A percentile compares a stretch with the other conserved stretches of the same genome.
Conservation (phyloP, 2,888 invertebrate species). For the Actias luna region DNA sequence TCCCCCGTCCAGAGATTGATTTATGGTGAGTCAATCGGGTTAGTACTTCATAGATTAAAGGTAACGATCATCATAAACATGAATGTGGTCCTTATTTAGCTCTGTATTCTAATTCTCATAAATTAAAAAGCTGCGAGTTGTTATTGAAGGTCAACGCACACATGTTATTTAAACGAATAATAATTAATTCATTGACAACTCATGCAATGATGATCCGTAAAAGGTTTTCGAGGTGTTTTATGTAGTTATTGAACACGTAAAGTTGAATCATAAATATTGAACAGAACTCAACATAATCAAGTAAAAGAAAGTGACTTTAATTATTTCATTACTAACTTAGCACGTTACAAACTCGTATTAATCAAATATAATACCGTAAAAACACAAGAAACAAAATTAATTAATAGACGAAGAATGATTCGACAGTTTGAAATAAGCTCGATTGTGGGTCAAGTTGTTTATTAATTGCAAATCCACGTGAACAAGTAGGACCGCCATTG, state of each 20-base stretch:
- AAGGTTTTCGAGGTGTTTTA: constrained; percentile 35
- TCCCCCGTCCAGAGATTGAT: constrained; percentile 61
- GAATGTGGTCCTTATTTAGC: background rate
- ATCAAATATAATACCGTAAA: constrained; percentile 51
- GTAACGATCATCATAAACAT: background rate
- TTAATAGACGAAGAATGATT: constrained; percentile 66
- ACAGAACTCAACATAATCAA: constrained; percentile 13
- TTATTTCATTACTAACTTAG: constrained; percentile 51
- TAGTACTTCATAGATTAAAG: constrained; percentile 24
- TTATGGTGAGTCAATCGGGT: constrained; percentile 65
- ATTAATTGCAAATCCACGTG: constrained; percentile 75
- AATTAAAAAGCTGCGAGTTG: constrained; percentile 19
- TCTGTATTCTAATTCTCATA: background rate
- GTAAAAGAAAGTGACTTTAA: constrained; percentile 62
- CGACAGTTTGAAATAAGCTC: constrained; percentile 52
- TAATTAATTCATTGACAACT: constrained; percentile 51
- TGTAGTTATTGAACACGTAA: constrained; percentile 9
- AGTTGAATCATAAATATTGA: constrained; percentile 3
- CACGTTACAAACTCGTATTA: constrained; percentile 41
- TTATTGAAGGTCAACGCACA: constrained; percentile 32
- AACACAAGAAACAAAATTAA: constrained; percentile 64
- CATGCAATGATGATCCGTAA: constrained; percentile 42
- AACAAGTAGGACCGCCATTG: constrained; percentile 71
- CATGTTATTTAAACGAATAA: constrained; percentile 35
- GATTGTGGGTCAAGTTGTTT: constrained; percentile 71